Conservation (phyloP, 2,113 vertebrate genomes). For the Garra rufa region DNA sequence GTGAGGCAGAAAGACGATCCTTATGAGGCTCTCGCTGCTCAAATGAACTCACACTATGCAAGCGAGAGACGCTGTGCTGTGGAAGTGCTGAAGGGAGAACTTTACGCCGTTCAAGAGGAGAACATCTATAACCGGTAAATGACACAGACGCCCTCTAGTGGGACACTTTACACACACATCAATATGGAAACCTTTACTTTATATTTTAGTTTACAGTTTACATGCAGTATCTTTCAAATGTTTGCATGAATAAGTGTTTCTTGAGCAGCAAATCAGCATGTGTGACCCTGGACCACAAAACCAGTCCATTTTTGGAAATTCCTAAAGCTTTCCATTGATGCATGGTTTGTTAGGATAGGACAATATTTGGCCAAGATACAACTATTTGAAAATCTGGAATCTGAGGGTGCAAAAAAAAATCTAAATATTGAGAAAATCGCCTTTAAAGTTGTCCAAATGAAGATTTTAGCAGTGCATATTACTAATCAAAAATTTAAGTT, state of each 20-base stretch:
- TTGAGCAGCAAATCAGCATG: too few species aligned
- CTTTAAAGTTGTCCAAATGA: too few species aligned
- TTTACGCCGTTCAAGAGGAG: slow-evolving; percentile 73
- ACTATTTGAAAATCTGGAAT: too few species aligned
- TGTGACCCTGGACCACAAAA: too few species aligned
- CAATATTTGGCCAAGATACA: too few species aligned
- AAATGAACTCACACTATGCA: slow-evolving; percentile 68
- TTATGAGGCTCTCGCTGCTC: slow-evolving; percentile 62
- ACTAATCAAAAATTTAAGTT: too few species aligned
- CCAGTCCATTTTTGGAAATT: too few species aligned
- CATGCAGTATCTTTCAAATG: background rate
- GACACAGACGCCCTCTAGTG: background rate
- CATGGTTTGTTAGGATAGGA: too few species aligned
- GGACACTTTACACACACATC: background rate
- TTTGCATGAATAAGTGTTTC: background rate
- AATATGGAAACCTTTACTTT: background rate
- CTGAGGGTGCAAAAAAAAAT: too few species aligned
- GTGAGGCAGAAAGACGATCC: slow-evolving; percentile 53
- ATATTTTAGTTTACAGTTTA: background rate
- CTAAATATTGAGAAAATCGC: too few species aligned
- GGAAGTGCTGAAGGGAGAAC: slow-evolving; percentile 61
- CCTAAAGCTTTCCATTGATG: too few species aligned
- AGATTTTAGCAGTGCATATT: too few species aligned
- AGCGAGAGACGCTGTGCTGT: slow-evolving; percentile 55
- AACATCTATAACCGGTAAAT: slow-evolving; percentile 71